A percentile compares a stretch with the other conserved stretches of the same genome.
Conservation (phyloP, 92 coral and sea anemone species). For the Plumapathes pennacea region DNA sequence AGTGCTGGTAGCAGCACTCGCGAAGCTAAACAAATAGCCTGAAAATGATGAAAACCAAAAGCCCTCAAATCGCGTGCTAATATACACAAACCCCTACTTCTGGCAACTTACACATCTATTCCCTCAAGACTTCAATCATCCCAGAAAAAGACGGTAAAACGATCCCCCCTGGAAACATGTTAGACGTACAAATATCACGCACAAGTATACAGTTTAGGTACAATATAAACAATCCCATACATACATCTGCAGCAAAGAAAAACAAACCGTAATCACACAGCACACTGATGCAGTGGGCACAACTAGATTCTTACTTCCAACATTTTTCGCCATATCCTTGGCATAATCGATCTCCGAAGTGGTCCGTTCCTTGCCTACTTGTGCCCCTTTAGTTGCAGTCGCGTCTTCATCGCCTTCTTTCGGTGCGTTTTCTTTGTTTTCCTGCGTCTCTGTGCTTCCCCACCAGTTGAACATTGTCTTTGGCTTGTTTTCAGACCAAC, state of each 20-base stretch:
- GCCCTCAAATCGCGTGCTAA: too few species aligned
- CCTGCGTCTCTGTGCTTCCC: constrained; percentile 34
- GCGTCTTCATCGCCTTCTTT: constrained; percentile 26
- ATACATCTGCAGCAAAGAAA: background rate
- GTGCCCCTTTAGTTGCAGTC: background rate
- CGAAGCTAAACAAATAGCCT: constrained; percentile 86
- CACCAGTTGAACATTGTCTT: constrained; percentile 73
- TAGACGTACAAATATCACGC: too few species aligned
- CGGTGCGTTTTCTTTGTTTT: constrained; percentile 14
- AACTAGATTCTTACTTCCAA: constrained; percentile 78
- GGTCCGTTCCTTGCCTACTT: constrained; percentile 8
- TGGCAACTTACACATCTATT: too few species aligned
- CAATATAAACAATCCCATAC: too few species aligned
- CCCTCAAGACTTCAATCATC: too few species aligned
- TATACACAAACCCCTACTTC: too few species aligned
- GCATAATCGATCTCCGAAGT: constrained; percentile 78
- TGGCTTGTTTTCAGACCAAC: too few species aligned
- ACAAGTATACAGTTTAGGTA: too few species aligned
- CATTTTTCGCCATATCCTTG: constrained; percentile 89
- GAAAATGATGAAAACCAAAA: constrained; percentile 1
- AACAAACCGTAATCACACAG: background rate
- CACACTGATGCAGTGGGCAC: background rate
- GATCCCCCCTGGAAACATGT: too few species aligned
- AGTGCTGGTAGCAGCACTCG: constrained; percentile 85
- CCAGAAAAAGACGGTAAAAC: too few species aligned